Evolutionary conservation across 64 coral and sea anemone species (phyloP), one percentile per base, ranked within the genome.

Genomic region (Porites australiensis): DNA sequence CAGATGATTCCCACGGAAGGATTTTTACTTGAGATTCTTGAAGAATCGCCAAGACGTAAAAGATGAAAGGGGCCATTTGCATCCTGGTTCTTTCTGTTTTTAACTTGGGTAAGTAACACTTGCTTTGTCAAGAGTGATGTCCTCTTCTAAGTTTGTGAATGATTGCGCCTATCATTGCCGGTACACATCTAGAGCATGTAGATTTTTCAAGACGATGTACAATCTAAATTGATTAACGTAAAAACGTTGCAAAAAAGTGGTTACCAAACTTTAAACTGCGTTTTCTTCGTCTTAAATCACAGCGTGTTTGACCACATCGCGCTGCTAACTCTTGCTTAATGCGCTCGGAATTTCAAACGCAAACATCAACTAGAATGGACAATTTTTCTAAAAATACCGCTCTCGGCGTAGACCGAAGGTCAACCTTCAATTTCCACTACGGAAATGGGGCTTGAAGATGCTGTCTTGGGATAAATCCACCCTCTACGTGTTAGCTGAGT

Each of bases 81-180:
- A 37, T 68, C 44, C 61, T 84, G 8, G 45, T 63, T 68, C 81
- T 84, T n/a, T 8, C 46, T 8, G 62, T 16, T 45, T 22, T 84
- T n/a, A 47, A 45, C 18, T 84, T 67, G 46, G 3, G 81, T 84
- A 68, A 84, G 81, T 84, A 84, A 55, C 10, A 55, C 0, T 11
- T 11, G 10, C 2, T 11, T 11, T 2, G 0, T 55, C 53, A 55
- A 37, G 53, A 55, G 53, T 55, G 53, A 55, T 55, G 10, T 55
- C 10, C 10, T 55, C 10, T 55, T 11, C 53, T 7, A 55, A 55
- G 53, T 2, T 55, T 55, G 10, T 11, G 53, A 21, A 82, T 73
- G 10, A 44, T 44, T 73, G 37, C 27, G 10, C 8, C 18, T 4
- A 16, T 37, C 27, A 37, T 37, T 37, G 27, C 27, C 27, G 27